Evolutionary conservation across 2,797 vertebrate genomes (phyloP), one percentile per base, ranked within the genome.

Genomic region (Silurus lanzhouensis): DNA sequence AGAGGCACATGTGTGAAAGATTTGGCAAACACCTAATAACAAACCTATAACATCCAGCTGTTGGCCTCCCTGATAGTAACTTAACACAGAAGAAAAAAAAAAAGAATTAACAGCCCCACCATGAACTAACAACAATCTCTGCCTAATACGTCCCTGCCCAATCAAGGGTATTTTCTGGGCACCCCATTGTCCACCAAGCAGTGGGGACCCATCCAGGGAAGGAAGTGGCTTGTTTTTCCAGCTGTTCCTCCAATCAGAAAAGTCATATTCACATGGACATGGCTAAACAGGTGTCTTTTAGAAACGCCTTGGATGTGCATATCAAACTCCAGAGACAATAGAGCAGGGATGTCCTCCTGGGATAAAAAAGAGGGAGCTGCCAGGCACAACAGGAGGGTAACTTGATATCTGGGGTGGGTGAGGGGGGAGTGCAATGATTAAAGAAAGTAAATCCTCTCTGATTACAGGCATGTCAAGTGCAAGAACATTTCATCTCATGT

Each of bases 281-380:
- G 46, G 58, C 20, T 55, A n/a, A 87, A 90, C 90, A 91, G 90
- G 81, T 91, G 90, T 61, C 17, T 7, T n/a, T 66, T 1, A 70
- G 61, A 72, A 61, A 83, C 15, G 74, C 80, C 60, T 66, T 74
- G 12, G 22, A 48, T 60, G 83, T 1, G 80, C 46, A 76, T 14
- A 84, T 82, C 38, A 68, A n/a, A 44, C n/a, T 52, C 25, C 64
- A 84, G 44, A 78, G 71, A 67, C 79, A 81, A 82, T 27, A 48
- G 48, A 79, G 46, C 64, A 25, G 57, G 7, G 61, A 79, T 6
- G 60, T 81, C 77, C 58, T 72, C 57, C 15, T 72, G 20, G 6
- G 44, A 55, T 17, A 38, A 12, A 9, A 64, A 14, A 64, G 17
- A 48, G 63, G 44, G 68, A 17, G 60, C 48, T 78, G 31, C 15